Conservation (phyloP, 2,888 invertebrate species). For the Mimas tiliae region DNA sequence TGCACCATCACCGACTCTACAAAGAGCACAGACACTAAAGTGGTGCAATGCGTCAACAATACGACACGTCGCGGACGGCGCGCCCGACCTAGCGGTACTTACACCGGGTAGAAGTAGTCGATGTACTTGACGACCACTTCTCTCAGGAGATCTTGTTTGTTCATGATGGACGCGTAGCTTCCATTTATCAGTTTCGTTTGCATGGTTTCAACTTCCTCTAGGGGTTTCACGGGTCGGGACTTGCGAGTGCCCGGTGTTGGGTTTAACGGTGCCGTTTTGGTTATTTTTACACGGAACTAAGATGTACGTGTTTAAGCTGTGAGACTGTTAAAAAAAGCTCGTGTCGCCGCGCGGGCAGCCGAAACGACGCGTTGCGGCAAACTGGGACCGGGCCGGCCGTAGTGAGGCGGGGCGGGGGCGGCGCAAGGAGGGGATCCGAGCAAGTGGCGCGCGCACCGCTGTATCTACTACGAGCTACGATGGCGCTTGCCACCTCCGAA, state of each 20-base stretch:
- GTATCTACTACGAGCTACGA: constrained; percentile 78
- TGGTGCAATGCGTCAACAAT: constrained; percentile 68
- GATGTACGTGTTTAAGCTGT: constrained; percentile 67
- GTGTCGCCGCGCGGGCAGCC: constrained; percentile 71
- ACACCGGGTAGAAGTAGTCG: constrained; percentile 89
- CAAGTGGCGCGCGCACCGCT: constrained; percentile 81
- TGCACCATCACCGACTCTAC: constrained; percentile 50
- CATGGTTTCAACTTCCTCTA: constrained; percentile 73
- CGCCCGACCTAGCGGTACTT: constrained; percentile 73
- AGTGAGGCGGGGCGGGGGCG: constrained; percentile 63
- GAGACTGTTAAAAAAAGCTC: constrained; percentile 55
- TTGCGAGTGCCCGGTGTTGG: constrained; percentile 62
- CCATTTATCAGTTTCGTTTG: constrained; percentile 85
- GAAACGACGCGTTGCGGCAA: constrained; percentile 81
- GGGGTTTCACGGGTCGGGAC: constrained; percentile 63
- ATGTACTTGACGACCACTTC: constrained; percentile 89
- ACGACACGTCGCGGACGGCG: constrained; percentile 39
- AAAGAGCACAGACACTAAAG: constrained; percentile 39
- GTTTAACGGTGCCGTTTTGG: constrained; percentile 70
- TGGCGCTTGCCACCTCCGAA: constrained; percentile 66
- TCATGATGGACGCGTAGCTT: constrained; percentile 87
- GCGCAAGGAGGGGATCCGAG: constrained; percentile 60
- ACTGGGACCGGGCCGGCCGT: constrained; percentile 77
- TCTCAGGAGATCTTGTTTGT: constrained; percentile 87
- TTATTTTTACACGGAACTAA: constrained; percentile 53